Evolutionary conservation across 2,797 vertebrate species (phyloP), one percentile per base, ranked within the genome.

Genomic region (Aphelocoma californica): DNA sequence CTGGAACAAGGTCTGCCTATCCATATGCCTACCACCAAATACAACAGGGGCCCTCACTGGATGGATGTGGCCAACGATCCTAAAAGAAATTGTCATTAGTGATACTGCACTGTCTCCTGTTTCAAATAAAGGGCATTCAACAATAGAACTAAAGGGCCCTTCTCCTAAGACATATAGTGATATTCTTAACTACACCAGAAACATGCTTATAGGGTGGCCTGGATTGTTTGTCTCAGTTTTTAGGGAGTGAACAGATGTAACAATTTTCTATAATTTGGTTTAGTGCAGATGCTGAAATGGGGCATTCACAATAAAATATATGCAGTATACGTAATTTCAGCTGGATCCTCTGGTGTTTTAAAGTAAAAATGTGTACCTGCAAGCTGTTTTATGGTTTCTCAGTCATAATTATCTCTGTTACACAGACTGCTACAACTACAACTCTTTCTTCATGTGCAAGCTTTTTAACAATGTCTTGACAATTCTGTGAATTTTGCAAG

Each of bases 281-380:
- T 97, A 79, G 96, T 97, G 94, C 97, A 98, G 97, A 97, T 97
- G 97, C 97, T 96, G 96, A 97, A 98, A 97, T 96, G 95, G 96
- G 96, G 79, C 91, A 96, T 95, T 97, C 97, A 95, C 97, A 97
- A 96, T 98, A 97, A 98, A 98, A 97, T 97, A 98, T 95, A 98
- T 88, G 94, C 97, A 97, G 95, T 97, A 95, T 97, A 96, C 97
- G 97, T 97, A 97, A 97, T 98, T 98, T 98, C 97, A 95, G 96
- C 95, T 97, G 96, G 97, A 97, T 97, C 96, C 97, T 98, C 97
- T 98, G 94, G 96, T 97, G 92, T 96, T 97, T 97, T 97, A 96
- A 97, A 98, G 96, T 97, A 97, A 97, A 98, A 97, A 97, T 97
- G 98, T 97, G 98, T 98, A 98, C 98, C 98, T 98, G 98, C 97